A percentile compares a stretch with the other conserved stretches of the same genome.
phyloP scores from a whole-genome alignment of 1,140 invertebrate genomes.

The Euwallacea similis region DNA sequence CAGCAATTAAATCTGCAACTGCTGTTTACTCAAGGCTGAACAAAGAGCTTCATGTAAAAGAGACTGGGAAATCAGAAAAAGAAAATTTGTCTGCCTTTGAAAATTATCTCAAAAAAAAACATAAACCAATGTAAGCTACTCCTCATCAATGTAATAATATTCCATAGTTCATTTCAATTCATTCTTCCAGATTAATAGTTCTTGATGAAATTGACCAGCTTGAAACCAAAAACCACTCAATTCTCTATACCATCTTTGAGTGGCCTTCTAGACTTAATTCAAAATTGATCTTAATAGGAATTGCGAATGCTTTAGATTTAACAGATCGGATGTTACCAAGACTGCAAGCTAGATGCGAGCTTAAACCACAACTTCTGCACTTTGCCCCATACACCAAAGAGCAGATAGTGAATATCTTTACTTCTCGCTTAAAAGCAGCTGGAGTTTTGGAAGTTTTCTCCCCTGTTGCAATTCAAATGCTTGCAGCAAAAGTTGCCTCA shows the following conservation, averaged over 20 bases:
- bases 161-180: conserved; percentile 39
- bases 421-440: conserved; percentile 71
- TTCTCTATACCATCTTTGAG: conserved; percentile 92
- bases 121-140: conserved; percentile 66
- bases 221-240: conserved; percentile 77
- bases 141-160: no score
- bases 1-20: conserved; percentile 72
- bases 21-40: conserved; percentile 73
- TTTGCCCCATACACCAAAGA: conserved; percentile 91
- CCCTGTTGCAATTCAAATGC: conserved; percentile 78
- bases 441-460: conserved; percentile 74
- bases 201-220: conserved; percentile 97
- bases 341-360: conserved; percentile 72
- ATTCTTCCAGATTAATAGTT: conserved; percentile 73
- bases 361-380: conserved; percentile 77
- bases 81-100: conserved; percentile 64
- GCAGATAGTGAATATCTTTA: conserved; percentile 87
- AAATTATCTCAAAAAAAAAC: conserved; percentile 64
- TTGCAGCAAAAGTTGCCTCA: conserved; percentile 91
- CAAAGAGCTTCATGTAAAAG: conserved; percentile 64
- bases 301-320: conserved; percentile 95
- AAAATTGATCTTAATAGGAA: conserved; percentile 83
- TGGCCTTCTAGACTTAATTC: conserved; percentile 77
- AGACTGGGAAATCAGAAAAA: conserved; percentile 60
- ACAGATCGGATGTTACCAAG: conserved; percentile 89